Conservation (phyloP, 2,113 vertebrate species). For the Mugil cephalus region DNA sequence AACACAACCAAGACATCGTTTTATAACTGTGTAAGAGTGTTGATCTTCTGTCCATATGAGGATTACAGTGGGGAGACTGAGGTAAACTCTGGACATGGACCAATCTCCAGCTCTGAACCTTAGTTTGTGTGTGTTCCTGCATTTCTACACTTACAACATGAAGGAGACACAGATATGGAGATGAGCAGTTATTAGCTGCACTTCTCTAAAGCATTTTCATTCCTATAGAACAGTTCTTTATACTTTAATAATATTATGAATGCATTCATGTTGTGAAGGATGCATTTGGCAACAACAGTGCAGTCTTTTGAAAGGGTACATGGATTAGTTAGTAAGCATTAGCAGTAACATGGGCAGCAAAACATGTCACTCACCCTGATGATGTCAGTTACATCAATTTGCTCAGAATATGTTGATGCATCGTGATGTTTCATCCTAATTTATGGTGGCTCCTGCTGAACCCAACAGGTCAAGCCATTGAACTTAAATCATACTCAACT, state of each 20-base stretch:
- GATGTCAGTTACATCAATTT: no score
- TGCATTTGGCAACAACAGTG: background rate
- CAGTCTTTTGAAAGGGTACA: background rate
- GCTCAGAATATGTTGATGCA: no score
- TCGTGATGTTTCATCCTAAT: no score
- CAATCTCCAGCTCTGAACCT: constrained; percentile 14
- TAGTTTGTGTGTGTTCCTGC: constrained; percentile 13
- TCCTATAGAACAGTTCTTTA: background rate
- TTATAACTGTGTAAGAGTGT: constrained; percentile 23
- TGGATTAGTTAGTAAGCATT: background rate
- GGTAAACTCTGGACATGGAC: constrained; percentile 72
- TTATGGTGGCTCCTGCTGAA: no score
- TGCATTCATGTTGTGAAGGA: background rate
- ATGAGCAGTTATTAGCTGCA: no score
- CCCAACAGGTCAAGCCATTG: no score
- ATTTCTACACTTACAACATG: background rate
- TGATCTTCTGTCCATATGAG: constrained; percentile 24
- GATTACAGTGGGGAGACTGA: constrained; percentile 87
- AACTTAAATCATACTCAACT: no score
- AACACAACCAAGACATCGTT: constrained; percentile 37
- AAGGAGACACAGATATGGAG: background rate
- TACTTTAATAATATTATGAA: no score
- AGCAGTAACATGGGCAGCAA: background rate
- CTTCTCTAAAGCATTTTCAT: no score
- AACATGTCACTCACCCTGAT: no score